These are phyloP conservation scores for Empidonax alnorum DNA, from an alignment of 2,113 vertebrate genomes.

Conservation along the genomic window DNA sequence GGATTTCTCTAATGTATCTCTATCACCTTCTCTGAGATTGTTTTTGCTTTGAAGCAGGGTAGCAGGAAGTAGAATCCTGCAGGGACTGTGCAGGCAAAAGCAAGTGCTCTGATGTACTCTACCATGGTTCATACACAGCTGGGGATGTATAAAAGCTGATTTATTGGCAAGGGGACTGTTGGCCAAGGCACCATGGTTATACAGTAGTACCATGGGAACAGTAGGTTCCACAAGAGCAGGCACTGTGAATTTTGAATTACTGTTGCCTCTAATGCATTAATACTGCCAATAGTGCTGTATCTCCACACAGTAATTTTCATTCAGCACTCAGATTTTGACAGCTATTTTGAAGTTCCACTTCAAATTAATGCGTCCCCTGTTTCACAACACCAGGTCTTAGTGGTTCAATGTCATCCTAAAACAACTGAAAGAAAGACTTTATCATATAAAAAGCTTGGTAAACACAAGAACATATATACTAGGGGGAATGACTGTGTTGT, in stretches of 20 bases:
- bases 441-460: not conserved
- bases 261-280: not conserved
- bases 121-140: not conserved
- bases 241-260: not conserved
- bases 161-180: not conserved
- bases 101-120: conserved; percentile 10
- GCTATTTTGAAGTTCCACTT: not conserved
- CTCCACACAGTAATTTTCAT: not conserved
- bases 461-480: not conserved
- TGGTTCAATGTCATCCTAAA: not conserved
- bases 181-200: not conserved
- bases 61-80: not conserved
- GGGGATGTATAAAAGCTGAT: not conserved
- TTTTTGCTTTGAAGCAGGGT: not conserved
- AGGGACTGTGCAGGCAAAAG: not conserved
- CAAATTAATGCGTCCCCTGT: not conserved
- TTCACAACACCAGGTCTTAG: not conserved
- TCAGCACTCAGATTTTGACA: not conserved
- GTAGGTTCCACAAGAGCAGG: not conserved
- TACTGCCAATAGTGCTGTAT: not conserved
- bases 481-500: not conserved
- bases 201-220: not conserved
- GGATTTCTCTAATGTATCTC: not conserved
- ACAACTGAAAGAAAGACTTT: not conserved
- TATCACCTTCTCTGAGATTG: not conserved